Conservation (phyloP, 2,797 vertebrate species). For the Argya squamiceps region DNA sequence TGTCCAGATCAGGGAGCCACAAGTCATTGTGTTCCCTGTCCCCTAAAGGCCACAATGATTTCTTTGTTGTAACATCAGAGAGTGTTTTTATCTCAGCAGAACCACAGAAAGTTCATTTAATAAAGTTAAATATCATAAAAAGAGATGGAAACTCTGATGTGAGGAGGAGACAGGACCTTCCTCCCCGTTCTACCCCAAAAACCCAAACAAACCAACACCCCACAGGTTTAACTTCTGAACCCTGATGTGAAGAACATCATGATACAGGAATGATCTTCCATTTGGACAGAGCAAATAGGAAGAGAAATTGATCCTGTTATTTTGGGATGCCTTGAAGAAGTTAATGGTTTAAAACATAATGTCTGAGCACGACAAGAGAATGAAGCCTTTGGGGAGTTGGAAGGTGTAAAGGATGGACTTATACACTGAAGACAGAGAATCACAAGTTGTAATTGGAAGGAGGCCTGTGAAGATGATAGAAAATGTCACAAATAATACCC, state of each 20-base stretch:
- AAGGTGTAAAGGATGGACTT: background rate
- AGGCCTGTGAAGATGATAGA: background rate
- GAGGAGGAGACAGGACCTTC: background rate
- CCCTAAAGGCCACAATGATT: background rate
- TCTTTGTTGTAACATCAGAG: background rate
- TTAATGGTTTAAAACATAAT: background rate
- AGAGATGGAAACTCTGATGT: background rate
- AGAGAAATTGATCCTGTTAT: background rate
- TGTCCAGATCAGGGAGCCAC: background rate
- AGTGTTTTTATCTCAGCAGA: background rate
- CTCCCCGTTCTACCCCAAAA: background rate
- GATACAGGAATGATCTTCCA: background rate
- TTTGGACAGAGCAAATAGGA: background rate
- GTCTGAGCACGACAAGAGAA: background rate
- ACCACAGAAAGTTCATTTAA: background rate
- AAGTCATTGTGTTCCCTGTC: background rate
- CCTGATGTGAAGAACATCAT: background rate
- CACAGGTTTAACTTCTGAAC: background rate
- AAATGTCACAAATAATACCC: background rate
- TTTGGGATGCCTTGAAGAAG: background rate
- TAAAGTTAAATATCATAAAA: background rate
- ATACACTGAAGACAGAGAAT: background rate
- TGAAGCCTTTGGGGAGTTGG: background rate
- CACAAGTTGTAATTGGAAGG: background rate
- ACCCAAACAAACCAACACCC: fast-evolving